A percentile compares a stretch with the other conserved stretches of the same genome.
phyloP scores from a whole-genome alignment of 1,140 invertebrate genomes.

The Brachystomella parvula region DNA sequence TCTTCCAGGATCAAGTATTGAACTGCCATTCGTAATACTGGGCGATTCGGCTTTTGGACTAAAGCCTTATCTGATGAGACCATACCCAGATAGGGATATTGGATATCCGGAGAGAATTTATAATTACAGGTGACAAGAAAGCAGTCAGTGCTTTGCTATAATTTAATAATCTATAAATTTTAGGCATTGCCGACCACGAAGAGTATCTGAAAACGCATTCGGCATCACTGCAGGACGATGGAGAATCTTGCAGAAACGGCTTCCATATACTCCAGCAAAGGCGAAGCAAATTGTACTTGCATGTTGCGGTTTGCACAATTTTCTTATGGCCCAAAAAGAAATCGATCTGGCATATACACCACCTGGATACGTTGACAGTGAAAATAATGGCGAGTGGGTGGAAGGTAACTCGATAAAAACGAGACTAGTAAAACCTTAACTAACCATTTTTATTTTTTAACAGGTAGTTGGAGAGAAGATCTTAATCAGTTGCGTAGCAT shows the following conservation, averaged over 20 bases:
- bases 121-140: constrained; percentile 7
- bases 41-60: constrained; percentile 8
- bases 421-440: not conserved
- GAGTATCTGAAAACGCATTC: constrained; percentile 38
- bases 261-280: constrained; percentile 34
- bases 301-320: constrained; percentile 34
- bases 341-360: not conserved
- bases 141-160: not conserved
- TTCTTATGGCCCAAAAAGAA: not conserved
- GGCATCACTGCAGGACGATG: constrained; percentile 22
- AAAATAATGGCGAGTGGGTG: not conserved
- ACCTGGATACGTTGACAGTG: not conserved
- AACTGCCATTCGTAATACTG: not conserved
- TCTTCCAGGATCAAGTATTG: constrained; percentile 11
- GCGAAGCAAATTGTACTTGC: constrained; percentile 37
- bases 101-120: not conserved
- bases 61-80: not conserved
- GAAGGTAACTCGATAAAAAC: not conserved
- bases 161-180: constrained; percentile 22
- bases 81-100: not conserved
- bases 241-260: constrained; percentile 9
- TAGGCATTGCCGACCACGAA: constrained; percentile 35
- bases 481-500: not conserved
- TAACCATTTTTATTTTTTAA: not conserved
- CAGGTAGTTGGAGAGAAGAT: not conserved